phyloP scores from a whole-genome alignment of 2,113 vertebrate species.

The Catharus minimus region DNA sequence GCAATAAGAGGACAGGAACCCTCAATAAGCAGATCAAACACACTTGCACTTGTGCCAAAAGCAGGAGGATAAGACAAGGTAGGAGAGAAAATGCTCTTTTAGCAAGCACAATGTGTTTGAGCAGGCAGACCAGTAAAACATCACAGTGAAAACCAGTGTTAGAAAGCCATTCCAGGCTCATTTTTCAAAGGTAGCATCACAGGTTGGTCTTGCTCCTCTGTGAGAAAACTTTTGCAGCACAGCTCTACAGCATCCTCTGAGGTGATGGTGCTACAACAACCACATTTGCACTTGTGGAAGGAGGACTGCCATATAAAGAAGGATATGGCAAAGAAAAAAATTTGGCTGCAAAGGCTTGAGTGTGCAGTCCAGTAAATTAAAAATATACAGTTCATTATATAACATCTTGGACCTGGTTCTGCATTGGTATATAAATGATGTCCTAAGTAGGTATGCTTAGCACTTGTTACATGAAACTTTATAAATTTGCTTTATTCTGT shows the following conservation, averaged over 20 bases:
- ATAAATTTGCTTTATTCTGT: not conserved
- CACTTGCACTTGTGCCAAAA: not conserved
- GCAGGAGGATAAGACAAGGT: not conserved
- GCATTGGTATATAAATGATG: not conserved
- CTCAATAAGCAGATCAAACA: not conserved
- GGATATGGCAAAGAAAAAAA: not conserved
- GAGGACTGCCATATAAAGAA: not conserved
- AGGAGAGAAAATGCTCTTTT: not conserved
- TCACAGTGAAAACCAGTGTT: constrained; percentile 17
- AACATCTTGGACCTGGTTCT: not conserved
- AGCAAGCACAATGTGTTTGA: not conserved
- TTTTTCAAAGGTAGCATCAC: not conserved
- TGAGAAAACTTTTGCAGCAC: not conserved
- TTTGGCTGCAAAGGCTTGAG: not conserved
- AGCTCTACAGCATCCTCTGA: not conserved
- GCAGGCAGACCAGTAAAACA: not conserved
- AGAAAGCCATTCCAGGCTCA: not conserved
- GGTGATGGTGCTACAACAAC: not conserved
- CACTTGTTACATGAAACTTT: not conserved
- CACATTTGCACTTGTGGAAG: not conserved
- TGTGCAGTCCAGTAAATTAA: not conserved
- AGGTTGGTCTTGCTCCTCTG: not conserved
- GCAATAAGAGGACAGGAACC: not conserved
- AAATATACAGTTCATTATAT: not conserved
- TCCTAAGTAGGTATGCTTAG: not conserved